Evolutionary conservation across 2,113 vertebrate genomes (phyloP).

Genomic region (Lagenorhynchus albirostris): DNA sequence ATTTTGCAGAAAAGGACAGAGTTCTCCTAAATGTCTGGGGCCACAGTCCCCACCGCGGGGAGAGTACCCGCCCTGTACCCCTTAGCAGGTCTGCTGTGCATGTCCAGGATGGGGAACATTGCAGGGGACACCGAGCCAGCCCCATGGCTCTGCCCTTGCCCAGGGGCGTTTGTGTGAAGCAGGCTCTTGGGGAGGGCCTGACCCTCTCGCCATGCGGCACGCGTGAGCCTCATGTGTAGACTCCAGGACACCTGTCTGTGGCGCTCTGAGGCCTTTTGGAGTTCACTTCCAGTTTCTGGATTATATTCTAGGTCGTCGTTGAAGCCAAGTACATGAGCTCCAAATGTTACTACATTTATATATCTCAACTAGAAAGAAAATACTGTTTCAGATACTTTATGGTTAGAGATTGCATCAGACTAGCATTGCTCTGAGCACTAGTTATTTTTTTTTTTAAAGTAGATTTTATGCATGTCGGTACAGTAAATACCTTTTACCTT

Average conservation of each 20-base stretch:
- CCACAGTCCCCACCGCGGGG: background rate
- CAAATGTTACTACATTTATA: background rate
- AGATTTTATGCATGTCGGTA: background rate
- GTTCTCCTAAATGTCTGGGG: background rate
- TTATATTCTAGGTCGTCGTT: background rate
- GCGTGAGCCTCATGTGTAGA: rapidly evolving
- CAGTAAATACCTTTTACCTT: background rate
- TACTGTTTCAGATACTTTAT: background rate
- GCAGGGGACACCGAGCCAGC: background rate
- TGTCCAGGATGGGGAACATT: background rate
- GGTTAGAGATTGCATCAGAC: background rate
- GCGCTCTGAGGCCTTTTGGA: background rate
- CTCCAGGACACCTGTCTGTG: background rate
- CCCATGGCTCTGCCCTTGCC: background rate
- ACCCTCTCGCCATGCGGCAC: rapidly evolving
- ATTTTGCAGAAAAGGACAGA: background rate
- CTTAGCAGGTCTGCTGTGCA: rapidly evolving
- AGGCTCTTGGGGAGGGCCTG: background rate
- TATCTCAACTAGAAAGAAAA: background rate
- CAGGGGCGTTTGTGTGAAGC: too few relatives aligned
- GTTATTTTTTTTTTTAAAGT: too few relatives aligned
- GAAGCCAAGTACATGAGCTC: background rate
- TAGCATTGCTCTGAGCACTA: background rate
- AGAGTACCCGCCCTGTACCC: background rate
- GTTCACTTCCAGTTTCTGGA: background rate